A percentile compares a stretch with the other conserved stretches of the same genome.
phyloP scores from a whole-genome alignment of 1,140 invertebrate species.

The Brachionus rubens region DNA sequence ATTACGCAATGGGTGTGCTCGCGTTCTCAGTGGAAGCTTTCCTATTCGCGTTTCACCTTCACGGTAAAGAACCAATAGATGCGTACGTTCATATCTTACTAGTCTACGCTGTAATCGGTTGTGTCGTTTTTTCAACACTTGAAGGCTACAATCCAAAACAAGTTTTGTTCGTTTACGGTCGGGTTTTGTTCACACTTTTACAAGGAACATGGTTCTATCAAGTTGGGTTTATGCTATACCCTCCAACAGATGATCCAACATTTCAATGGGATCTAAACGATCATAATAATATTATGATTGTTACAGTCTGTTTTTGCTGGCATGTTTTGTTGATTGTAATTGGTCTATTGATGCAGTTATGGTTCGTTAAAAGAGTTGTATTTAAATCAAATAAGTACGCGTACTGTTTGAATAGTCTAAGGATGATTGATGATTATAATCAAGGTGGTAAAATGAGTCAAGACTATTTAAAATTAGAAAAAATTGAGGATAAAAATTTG shows the following conservation, averaged over 20 bases:
- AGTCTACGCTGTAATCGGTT: conserved; percentile 56
- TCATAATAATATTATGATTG: conserved; percentile 61
- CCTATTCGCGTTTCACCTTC: conserved; percentile 62
- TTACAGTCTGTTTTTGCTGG: conserved; percentile 56
- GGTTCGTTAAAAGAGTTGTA: background rate
- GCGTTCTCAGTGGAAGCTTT: conserved; percentile 57
- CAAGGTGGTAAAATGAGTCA: background rate
- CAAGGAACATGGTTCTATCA: conserved; percentile 64
- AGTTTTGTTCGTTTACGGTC: conserved; percentile 55
- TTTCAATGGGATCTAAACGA: conserved; percentile 55
- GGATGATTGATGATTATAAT: background rate
- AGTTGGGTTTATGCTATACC: conserved; percentile 62
- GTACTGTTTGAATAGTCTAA: background rate
- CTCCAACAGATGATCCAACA: conserved; percentile 52
- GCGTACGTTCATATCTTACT: conserved; percentile 61
- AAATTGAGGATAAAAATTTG: conserved; percentile 1
- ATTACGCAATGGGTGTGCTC: conserved; percentile 56
- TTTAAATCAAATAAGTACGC: background rate
- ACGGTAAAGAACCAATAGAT: conserved; percentile 59
- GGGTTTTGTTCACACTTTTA: conserved; percentile 59
- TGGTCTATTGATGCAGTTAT: conserved; percentile 9
- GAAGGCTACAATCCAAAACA: conserved; percentile 60
- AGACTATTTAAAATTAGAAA: background rate
- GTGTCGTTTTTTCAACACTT: conserved; percentile 52
- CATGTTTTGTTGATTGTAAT: conserved; percentile 47